Evolutionary conservation across 2,797 vertebrate species (phyloP), one percentile per base, ranked within the genome.

Genomic region (Otolemur crassicaudatus): DNA sequence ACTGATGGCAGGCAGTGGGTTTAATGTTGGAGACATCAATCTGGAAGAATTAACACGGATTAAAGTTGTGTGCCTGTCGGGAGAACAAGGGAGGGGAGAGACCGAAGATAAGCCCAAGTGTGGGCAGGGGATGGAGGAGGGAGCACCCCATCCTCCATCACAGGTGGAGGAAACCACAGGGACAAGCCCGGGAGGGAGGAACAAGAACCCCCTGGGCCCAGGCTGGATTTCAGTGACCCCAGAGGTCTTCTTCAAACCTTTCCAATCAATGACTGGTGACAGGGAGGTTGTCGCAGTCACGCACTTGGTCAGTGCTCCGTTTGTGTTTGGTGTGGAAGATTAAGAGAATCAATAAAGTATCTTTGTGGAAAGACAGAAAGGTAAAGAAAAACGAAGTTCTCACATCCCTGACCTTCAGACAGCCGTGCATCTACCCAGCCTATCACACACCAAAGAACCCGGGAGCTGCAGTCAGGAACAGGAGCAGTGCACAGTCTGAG

Each of bases 111-210:
- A 34, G 76, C 9, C 29, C 25, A n/a, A 23, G n/a, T 5, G 27
- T 17, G 37, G 70, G 5, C 20, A 1, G 7, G 19, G 9, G 19
- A 16, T 20, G 22, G 75, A 81, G 43, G 25, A 40, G 53, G 27
- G 16, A 0, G 2, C 3, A 27, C 0, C 6, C 72, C n/a, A 0
- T 37, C 34, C 34, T 37, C 34, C 34, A 37, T 37, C 37, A 31
- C 31, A 20, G 4, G 31, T 0, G 0, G 0, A 17, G 5, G 43
- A 22, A 23, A 8, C 53, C 29, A 0, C 8, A 1, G 22, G 20
- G 14, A 5, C 23, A 29, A 16, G 22, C 46, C 2, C 0, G 23
- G 75, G 8, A 56, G 2, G 0, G 27, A 46, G 61, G 31, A 7
- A 34, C 3, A 0, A 2, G 4, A 31, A 22, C 37, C 2, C 23